Base-by-base conservation (phyloP, 2,888 invertebrate species). In the Drosophila subquinaria region DNA sequence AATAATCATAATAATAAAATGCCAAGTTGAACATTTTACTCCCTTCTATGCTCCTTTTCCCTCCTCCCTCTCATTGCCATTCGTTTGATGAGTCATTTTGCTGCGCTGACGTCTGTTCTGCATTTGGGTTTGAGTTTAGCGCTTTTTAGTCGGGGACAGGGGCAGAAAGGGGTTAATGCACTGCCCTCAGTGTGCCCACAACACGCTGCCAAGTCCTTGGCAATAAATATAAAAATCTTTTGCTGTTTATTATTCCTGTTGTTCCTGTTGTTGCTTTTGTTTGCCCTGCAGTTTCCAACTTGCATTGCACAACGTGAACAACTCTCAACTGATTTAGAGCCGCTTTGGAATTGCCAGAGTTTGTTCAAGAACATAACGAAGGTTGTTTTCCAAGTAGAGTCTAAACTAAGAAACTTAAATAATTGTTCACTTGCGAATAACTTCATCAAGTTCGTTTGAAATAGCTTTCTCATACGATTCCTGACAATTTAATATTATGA, bases 1-100 rank as follows among this genome's bases (percentile, higher is more conserved):
- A 88, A 86, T 86, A 86, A 86, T 86, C 90, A 88, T 86, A 86
- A 86, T 90, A 88, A 86, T 86, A 86, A 86, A 86, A 89, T 83
- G 87, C 89, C 90, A 89, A 86, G 83, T 86, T 88, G 81, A 88
- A 78, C 84, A 86, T 88, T 85, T 79, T 72, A 71, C 86, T 80
- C 66, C 80, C 76, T 60, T 62, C 77, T 45, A 38, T 57, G 33
- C 27, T 4, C 15, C 57, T 9, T 30, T 4, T 4, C 15, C 57
- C 17, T 43, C 50, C 40, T 47, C 61, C 47, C 56, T 36, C 76
- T 56, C 47, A 9, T 51, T 48, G 40, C 53, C 57, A 65, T 71
- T 69, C 65, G 60, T 70, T 80, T 90, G 87, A 90, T 86, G 86
- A 86, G 90, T 86, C 86, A 86, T 90, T 81, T 83, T 66, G 76